A percentile compares a stretch with the other conserved stretches of the same genome.
Evolutionary conservation across 2,888 invertebrate genomes (phyloP).

Genomic region (Nineta flava): DNA sequence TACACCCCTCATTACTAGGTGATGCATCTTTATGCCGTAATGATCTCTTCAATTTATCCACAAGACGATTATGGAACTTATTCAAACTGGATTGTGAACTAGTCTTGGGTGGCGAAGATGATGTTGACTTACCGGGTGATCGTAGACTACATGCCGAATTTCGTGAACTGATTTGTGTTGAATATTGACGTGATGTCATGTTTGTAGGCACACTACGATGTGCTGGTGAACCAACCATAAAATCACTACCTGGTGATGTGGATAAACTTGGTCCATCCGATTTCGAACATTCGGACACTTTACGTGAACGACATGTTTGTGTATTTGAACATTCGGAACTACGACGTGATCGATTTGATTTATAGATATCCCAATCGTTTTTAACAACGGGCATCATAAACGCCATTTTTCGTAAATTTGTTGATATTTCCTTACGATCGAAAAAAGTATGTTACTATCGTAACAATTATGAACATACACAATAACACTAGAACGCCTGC

Average conservation of each 20-base stretch:
- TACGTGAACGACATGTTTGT: constrained; percentile 44
- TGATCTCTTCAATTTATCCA: constrained; percentile 62
- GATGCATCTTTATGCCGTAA: constrained; percentile 40
- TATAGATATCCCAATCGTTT: constrained; percentile 88
- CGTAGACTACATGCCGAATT: constrained; percentile 44
- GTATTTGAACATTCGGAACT: constrained; percentile 57
- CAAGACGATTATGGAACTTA: constrained; percentile 65
- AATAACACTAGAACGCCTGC: too few relatives aligned
- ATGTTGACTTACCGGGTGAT: constrained; percentile 50
- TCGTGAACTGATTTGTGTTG: constrained; percentile 38
- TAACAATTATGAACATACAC: too few relatives aligned
- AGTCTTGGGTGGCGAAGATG: constrained; percentile 43
- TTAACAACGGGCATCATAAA: constrained; percentile 92
- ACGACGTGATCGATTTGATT: constrained; percentile 60
- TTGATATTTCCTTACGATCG: constrained; percentile 9
- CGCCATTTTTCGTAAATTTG: constrained; percentile 45
- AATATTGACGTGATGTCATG: constrained; percentile 43
- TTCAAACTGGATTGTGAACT: constrained; percentile 45
- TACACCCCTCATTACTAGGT: constrained; percentile 30
- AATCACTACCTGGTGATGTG: constrained; percentile 46
- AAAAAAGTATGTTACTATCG: neutral
- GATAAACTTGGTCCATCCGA: constrained; percentile 58
- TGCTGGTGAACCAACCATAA: constrained; percentile 34
- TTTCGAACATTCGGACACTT: constrained; percentile 56
- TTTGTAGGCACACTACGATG: constrained; percentile 53